Evolutionary conservation across 2,113 vertebrate genomes (phyloP).

Genomic region (Odobenus rosmarus): DNA sequence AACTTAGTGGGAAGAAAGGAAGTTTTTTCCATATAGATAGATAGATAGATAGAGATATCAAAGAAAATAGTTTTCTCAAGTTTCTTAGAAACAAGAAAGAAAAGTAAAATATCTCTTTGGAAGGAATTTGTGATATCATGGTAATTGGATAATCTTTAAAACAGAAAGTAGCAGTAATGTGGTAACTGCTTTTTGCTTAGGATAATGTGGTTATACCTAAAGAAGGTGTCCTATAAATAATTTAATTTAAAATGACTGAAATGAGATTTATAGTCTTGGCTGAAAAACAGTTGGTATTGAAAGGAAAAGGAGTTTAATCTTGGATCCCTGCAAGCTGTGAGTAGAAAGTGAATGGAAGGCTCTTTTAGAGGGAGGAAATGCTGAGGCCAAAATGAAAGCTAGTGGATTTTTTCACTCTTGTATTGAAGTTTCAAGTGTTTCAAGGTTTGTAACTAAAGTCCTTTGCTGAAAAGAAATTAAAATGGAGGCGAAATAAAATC

Average conservation of each 20-base stretch:
- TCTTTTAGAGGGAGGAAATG: neutral
- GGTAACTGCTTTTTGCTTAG: neutral
- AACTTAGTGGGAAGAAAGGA: neutral
- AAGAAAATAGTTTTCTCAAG: neutral
- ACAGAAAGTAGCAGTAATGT: neutral
- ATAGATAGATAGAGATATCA: neutral
- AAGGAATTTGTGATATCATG: neutral
- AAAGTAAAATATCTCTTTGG: neutral
- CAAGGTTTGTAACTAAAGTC: neutral
- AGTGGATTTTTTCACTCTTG: neutral
- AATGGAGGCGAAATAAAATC: neutral
- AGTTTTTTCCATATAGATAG: neutral
- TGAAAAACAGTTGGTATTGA: neutral
- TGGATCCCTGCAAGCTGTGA: neutral
- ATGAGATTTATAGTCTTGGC: neutral
- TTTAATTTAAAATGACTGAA: neutral
- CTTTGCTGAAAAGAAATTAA: neutral
- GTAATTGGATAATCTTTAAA: neutral
- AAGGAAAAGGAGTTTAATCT: neutral
- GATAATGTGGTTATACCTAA: neutral
- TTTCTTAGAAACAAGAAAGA: constrained; percentile 7
- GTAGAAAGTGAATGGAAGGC: neutral
- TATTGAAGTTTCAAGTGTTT: neutral
- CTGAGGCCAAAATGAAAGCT: neutral
- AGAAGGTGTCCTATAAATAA: neutral